Conservation (phyloP, 2,888 invertebrate genomes). For the Podabrus alpinus region DNA sequence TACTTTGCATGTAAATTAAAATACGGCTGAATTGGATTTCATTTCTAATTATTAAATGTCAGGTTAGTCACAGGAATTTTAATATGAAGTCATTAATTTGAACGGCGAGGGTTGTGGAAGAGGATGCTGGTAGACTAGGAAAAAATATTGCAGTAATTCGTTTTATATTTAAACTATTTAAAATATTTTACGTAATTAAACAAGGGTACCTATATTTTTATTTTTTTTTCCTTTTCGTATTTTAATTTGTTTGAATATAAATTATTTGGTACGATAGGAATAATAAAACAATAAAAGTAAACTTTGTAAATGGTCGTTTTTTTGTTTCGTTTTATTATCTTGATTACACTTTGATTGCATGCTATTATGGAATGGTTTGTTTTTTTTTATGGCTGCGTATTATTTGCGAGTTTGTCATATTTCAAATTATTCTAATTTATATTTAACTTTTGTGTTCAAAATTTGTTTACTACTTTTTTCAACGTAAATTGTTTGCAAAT, state of each 20-base stretch:
- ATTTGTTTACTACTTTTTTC: neutral
- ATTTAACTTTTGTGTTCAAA: constrained; percentile 8
- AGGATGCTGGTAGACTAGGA: constrained; percentile 18
- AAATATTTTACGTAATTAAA: neutral
- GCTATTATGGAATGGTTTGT: constrained; percentile 27
- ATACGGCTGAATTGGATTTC: constrained; percentile 42
- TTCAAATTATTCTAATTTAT: constrained; percentile 15
- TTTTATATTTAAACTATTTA: constrained; percentile 6
- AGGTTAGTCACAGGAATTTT: constrained; percentile 46
- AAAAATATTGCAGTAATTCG: constrained; percentile 17
- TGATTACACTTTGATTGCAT: constrained; percentile 29
- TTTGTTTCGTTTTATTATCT: constrained; percentile 26
- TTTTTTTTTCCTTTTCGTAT: neutral
- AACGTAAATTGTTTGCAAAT: neutral
- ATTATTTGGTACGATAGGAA: neutral
- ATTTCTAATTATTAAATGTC: constrained; percentile 48
- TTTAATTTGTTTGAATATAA: neutral
- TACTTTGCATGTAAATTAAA: constrained; percentile 30
- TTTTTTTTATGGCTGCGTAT: constrained; percentile 18
- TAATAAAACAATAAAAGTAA: constrained; percentile 13
- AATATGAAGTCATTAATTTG: constrained; percentile 48
- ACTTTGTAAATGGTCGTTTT: constrained; percentile 15
- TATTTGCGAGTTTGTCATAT: constrained; percentile 27
- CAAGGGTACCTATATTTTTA: neutral
- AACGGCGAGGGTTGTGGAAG: constrained; percentile 28